Evolutionary conservation across 2,797 vertebrate species (phyloP).

Genomic region (Pitangus sulphuratus): DNA sequence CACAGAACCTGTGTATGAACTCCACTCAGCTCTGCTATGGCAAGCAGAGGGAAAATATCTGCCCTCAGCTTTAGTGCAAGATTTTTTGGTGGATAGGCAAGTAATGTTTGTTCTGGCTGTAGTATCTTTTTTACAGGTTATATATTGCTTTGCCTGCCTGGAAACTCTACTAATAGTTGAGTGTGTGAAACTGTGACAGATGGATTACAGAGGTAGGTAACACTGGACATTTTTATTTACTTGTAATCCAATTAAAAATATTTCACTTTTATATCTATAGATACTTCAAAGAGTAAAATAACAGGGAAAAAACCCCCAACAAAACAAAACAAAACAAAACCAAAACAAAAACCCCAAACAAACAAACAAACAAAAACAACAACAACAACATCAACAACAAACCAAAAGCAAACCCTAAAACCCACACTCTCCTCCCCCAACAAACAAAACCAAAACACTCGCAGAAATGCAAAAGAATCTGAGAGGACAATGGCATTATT

Average conservation of each 20-base stretch:
- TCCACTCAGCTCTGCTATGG: background rate
- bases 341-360: background rate
- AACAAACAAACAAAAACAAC: too few species aligned
- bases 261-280: background rate
- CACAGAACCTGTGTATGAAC: background rate
- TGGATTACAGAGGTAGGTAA: slow-evolving; percentile 4
- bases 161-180: background rate
- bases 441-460: background rate
- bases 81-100: background rate
- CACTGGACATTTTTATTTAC: background rate
- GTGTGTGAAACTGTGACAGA: background rate
- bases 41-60: background rate
- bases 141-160: background rate
- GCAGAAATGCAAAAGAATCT: background rate
- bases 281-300: background rate
- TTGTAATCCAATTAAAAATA: slow-evolving; percentile 7
- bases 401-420: rapidly evolving
- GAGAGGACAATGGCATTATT: background rate
- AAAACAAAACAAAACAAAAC: too few species aligned
- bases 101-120: background rate
- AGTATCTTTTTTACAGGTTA: background rate
- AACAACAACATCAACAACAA: too few species aligned
- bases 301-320: background rate
- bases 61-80: background rate
- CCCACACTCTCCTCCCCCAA: background rate